Base-by-base conservation (phyloP, 1,140 invertebrate species). In the Rhynchophorus ferrugineus region DNA sequence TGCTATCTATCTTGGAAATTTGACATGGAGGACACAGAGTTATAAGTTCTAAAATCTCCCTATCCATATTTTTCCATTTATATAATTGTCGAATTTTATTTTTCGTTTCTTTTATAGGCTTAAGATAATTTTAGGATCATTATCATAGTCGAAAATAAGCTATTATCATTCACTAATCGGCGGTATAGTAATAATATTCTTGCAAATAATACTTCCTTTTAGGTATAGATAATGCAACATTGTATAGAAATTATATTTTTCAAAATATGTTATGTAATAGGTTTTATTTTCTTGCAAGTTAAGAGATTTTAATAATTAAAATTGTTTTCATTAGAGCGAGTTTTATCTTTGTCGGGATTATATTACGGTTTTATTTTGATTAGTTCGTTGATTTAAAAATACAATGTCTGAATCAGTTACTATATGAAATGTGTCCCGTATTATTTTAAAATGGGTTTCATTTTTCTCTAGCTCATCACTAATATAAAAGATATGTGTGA, bases 251-350 rank as follows among this genome's bases (percentile, higher is more conserved):
- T 7, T 11, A 34, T 6, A 34, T 16, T 45, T 45, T 33, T 36
- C 20, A 34, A 45, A 45, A 45, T 45, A 45, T 16, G 44, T 29
- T 16, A 45, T n/a, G n/a, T n/a, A n/a, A n/a, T n/a, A n/a, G n/a
- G n/a, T n/a, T n/a, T n/a, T n/a, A n/a, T n/a, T n/a, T 3, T 33
- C 3, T 34, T 45, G 34, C 22, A 17, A 34, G 9, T 45, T 45
- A 11, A 38, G 14, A 38, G 8, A 11, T 6, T 8, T 11, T 16
- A 38, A 38, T 38, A 38, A 38, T 38, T 38, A 38, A 38, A 38
- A 38, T 38, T 38, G 14, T 11, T 11, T 38, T 38, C 36, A 38
- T 38, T 38, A 38, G 8, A 16, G 16, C 16, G 36, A 14, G 36
- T 16, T 13, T 38, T 5, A 38, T 38, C 14, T 38, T 38, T 11